A percentile compares a stretch with the other conserved stretches of the same genome.
Conservation (phyloP, 2,797 vertebrate genomes). For the Galago senegalensis region DNA sequence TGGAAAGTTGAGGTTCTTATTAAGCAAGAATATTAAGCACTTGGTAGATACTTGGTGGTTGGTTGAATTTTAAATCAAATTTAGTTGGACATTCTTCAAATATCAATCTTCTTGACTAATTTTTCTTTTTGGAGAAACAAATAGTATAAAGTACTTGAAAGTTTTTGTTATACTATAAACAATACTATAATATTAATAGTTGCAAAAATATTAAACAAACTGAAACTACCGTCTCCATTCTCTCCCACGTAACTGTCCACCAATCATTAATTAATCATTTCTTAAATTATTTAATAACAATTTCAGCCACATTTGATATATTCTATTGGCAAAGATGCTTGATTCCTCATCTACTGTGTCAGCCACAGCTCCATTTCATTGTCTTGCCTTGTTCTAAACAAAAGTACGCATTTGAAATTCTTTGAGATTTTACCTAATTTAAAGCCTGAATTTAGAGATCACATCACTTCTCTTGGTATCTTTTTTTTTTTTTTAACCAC, state of each 20-base stretch:
- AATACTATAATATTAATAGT: background rate
- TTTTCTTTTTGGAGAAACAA: conserved; percentile 39
- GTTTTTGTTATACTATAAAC: background rate
- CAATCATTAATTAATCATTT: background rate
- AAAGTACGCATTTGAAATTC: conserved; percentile 38
- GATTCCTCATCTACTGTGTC: background rate
- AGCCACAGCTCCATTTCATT: background rate
- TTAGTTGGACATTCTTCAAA: background rate
- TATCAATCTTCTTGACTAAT: background rate
- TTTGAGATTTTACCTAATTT: conserved; percentile 22
- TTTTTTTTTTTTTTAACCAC: background rate
- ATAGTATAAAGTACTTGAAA: background rate
- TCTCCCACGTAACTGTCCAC: background rate
- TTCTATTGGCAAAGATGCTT: background rate
- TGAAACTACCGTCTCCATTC: background rate
- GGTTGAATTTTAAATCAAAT: background rate
- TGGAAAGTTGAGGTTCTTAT: conserved; percentile 17
- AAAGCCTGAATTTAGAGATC: conserved; percentile 51
- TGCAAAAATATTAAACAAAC: background rate
- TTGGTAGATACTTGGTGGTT: background rate
- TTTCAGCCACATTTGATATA: conserved; percentile 26
- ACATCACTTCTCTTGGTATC: background rate
- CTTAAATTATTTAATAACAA: background rate
- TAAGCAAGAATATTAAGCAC: background rate
- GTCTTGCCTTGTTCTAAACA: background rate